These are phyloP conservation scores for Taeniopygia guttata DNA, from an alignment of 2,797 vertebrate genomes.

Conservation along the genomic window DNA sequence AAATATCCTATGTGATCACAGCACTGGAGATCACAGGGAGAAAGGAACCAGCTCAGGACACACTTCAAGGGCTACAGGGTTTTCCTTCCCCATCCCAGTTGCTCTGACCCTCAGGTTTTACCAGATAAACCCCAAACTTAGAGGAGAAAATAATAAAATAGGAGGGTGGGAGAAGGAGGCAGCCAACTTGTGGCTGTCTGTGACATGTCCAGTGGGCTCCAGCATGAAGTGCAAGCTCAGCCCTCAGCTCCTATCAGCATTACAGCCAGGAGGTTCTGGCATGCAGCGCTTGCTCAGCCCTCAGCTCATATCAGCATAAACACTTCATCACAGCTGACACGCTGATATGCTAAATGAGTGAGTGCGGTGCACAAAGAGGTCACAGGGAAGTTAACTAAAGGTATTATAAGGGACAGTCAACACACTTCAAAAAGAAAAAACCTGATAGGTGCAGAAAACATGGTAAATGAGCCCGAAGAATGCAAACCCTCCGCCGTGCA, in stretches of 20 bases:
- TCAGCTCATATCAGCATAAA: constrained; percentile 71
- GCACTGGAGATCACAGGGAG: not conserved
- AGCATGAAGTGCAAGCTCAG: constrained; percentile 60
- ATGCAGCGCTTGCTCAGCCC: constrained; percentile 54
- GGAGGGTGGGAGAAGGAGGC: not conserved
- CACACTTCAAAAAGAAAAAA: constrained; percentile 53
- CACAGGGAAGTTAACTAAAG: constrained; percentile 67
- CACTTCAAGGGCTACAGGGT: fast-evolving
- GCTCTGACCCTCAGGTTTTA: fast-evolving
- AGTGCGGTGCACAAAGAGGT: constrained; percentile 61
- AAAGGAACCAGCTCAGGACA: not conserved
- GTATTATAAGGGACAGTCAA: constrained; percentile 67
- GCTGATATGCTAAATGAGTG: constrained; percentile 60
- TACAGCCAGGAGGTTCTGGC: constrained; percentile 39
- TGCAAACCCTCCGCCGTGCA: not conserved
- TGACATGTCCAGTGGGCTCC: constrained; percentile 40
- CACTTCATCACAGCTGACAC: constrained; percentile 71
- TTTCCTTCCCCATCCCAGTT: not conserved
- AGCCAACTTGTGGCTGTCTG: not conserved
- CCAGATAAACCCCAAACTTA: not conserved
- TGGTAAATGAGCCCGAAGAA: constrained; percentile 30
- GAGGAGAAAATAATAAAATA: not conserved
- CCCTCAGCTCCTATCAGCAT: constrained; percentile 41
- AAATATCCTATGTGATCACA: not conserved
- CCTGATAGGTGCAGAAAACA: constrained; percentile 28